phyloP scores from a whole-genome alignment of 2,888 invertebrate species.

The Gandaritis pyraliata region DNA sequence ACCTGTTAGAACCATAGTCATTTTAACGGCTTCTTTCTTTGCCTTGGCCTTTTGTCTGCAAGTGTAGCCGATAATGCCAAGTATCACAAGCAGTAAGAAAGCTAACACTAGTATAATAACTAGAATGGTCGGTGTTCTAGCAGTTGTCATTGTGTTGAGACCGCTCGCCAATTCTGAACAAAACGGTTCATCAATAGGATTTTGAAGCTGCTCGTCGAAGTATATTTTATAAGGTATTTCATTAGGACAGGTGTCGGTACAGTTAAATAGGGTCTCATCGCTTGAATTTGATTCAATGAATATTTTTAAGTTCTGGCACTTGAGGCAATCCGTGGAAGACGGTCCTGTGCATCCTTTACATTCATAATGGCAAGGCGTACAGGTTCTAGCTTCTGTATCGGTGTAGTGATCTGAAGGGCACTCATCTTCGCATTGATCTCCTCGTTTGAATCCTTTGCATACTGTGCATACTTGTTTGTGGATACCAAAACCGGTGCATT shows the following conservation, averaged over 20 bases:
- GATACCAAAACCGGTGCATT: constrained; percentile 95
- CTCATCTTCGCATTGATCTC: constrained; percentile 95
- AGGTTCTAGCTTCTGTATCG: constrained; percentile 88
- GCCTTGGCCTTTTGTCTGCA: constrained; percentile 92
- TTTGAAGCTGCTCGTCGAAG: constrained; percentile 84
- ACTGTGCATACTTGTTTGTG: constrained; percentile 94
- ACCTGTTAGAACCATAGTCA: constrained; percentile 95
- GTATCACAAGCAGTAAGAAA: constrained; percentile 80
- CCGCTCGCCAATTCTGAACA: constrained; percentile 87
- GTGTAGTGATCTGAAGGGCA: constrained; percentile 94
- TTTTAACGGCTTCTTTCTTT: constrained; percentile 95
- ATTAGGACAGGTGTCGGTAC: constrained; percentile 92
- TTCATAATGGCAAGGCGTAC: constrained; percentile 90
- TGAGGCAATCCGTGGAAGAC: constrained; percentile 88
- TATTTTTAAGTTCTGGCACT: constrained; percentile 91
- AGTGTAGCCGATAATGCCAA: constrained; percentile 84
- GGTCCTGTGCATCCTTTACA: constrained; percentile 94
- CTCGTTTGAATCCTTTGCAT: constrained; percentile 93
- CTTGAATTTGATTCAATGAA: constrained; percentile 78
- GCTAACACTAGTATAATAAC: constrained; percentile 84
- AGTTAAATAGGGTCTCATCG: constrained; percentile 90
- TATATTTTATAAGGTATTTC: constrained; percentile 91
- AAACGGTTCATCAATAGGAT: constrained; percentile 89
- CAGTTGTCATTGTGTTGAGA: constrained; percentile 62
- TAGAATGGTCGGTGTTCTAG: constrained; percentile 72